Percentiles rank a stretch among this genome's conserved stretches.
phyloP scores from a whole-genome alignment of 2,113 vertebrate genomes.

The Boulengeromyrus knoepffleri region DNA sequence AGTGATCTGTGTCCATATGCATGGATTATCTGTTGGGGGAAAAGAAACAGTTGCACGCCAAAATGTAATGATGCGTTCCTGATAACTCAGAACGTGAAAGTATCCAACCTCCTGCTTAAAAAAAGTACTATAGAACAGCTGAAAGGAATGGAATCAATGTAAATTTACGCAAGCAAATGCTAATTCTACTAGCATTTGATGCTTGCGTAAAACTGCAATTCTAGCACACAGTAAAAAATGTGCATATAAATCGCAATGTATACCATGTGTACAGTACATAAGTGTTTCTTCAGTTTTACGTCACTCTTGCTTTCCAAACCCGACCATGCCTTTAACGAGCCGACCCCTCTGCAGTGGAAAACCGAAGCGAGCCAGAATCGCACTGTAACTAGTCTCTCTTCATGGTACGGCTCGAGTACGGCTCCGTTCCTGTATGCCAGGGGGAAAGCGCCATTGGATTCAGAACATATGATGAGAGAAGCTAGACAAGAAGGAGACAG shows the following conservation, averaged over 20 bases:
- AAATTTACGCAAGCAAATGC: background rate
- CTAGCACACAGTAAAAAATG: background rate
- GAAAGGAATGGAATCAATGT: background rate
- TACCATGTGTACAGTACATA: background rate
- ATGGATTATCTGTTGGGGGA: background rate
- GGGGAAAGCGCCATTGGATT: background rate
- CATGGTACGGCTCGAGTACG: accelerated
- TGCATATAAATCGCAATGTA: background rate
- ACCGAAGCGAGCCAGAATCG: background rate
- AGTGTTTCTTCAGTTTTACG: background rate
- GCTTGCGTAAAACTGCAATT: background rate
- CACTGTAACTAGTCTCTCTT: background rate
- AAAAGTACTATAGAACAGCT: background rate
- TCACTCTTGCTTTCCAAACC: background rate
- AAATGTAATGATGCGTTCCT: background rate
- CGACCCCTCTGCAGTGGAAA: background rate
- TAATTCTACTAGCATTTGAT: background rate
- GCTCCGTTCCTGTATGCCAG: background rate
- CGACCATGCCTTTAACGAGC: background rate
- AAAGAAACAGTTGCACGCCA: background rate
- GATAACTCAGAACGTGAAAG: background rate
- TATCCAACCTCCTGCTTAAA: background rate
- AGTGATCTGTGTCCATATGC: background rate
- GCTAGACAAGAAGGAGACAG: background rate
- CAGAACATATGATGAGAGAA: background rate